Conservation (phyloP, 2,797 vertebrate species). For the Leontopithecus rosalia region DNA sequence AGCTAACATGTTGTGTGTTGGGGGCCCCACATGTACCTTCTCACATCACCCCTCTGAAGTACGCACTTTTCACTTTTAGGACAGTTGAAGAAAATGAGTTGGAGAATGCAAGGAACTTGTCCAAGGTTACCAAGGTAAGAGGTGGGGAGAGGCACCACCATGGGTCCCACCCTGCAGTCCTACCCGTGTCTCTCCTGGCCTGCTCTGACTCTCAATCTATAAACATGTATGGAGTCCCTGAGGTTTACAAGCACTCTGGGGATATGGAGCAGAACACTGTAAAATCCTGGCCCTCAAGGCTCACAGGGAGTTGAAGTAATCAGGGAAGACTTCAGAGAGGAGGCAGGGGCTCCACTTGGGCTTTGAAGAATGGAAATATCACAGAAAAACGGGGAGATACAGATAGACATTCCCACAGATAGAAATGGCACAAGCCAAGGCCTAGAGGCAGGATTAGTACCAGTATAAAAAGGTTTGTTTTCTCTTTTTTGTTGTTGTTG, state of each 20-base stretch:
- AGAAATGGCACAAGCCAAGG: not conserved
- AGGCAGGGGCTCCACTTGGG: not conserved
- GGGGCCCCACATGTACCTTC: accelerated
- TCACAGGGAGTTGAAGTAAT: not conserved
- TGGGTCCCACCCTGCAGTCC: not conserved
- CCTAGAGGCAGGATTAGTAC: not conserved
- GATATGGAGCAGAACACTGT: not conserved
- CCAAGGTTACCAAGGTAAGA: not conserved
- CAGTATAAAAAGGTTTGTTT: not conserved
- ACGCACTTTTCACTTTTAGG: not conserved
- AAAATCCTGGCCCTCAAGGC: not conserved
- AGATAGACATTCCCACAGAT: not conserved
- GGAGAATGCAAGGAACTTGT: not conserved
- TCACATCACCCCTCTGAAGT: not conserved
- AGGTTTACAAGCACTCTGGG: not conserved
- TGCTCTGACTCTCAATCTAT: not conserved
- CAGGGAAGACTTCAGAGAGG: not conserved
- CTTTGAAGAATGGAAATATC: not conserved
- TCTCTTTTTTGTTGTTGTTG: not conserved
- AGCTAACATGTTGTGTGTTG: not conserved
- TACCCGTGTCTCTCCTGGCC: not conserved
- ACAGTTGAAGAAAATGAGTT: not conserved
- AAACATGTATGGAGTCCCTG: not conserved
- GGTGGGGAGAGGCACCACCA: accelerated
- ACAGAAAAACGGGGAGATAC: not conserved